Evolutionary conservation across 2,888 invertebrate genomes (phyloP).

Genomic region (Auanema sp.): DNA sequence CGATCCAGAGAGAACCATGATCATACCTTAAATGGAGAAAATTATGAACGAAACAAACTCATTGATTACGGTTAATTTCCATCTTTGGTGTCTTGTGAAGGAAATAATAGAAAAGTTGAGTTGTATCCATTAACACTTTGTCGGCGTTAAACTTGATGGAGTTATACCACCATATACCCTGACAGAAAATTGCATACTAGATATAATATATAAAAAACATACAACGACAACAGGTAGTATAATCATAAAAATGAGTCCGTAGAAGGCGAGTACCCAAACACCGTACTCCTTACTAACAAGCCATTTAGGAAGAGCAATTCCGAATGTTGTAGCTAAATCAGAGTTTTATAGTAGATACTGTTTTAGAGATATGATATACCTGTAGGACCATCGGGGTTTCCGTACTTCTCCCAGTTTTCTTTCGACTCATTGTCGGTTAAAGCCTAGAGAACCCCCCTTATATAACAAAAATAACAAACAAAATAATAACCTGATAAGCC

Average conservation of each 20-base stretch:
- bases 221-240: conserved; percentile 77
- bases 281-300: conserved; percentile 99
- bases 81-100: conserved; percentile 94
- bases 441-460: conserved; percentile 68
- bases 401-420: conserved; percentile 97
- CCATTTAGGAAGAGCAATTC: conserved; percentile 98
- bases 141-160: conserved; percentile 96
- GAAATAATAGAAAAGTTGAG: conserved; percentile 91
- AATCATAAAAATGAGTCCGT: conserved; percentile 96
- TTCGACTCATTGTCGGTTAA: conserved; percentile 95
- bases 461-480: conserved; percentile 11
- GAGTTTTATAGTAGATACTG: neutral
- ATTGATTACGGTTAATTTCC: conserved; percentile 84
- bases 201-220: conserved; percentile 47
- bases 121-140: conserved; percentile 88
- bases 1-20: conserved; percentile 95
- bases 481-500: conserved; percentile 73
- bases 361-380: conserved; percentile 56
- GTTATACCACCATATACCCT: conserved; percentile 97
- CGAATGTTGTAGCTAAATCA: conserved; percentile 91
- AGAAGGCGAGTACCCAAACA: conserved; percentile 88
- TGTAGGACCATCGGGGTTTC: conserved; percentile 98
- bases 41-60: conserved; percentile 35
- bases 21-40: conserved; percentile 70
- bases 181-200: conserved; percentile 22